These are phyloP conservation scores for Phrynocephalus vlangalii DNA, from an alignment of 2,797 vertebrate species.

Conservation along the genomic window DNA sequence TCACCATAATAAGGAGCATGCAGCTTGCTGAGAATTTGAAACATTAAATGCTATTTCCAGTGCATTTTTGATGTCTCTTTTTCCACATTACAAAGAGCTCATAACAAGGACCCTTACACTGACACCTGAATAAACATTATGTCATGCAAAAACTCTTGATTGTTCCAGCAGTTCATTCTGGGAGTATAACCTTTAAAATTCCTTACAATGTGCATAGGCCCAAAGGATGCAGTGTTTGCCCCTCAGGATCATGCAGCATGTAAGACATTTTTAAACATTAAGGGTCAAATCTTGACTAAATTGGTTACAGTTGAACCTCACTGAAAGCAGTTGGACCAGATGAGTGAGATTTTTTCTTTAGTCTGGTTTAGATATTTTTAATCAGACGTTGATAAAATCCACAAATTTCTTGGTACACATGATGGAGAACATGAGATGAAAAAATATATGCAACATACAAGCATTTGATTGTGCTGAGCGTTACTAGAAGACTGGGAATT, in stretches of 20 bases:
- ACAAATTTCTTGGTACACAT: not conserved
- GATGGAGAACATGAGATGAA: not conserved
- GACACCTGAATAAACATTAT: slow-evolving; percentile 6
- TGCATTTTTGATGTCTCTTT: not conserved
- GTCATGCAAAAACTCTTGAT: not conserved
- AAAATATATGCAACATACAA: not conserved
- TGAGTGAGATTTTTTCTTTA: too few species aligned
- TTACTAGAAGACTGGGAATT: too few species aligned
- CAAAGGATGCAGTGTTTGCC: not conserved
- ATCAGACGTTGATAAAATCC: not conserved
- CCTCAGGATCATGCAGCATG: not conserved
- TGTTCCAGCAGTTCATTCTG: not conserved
- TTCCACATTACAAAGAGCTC: not conserved
- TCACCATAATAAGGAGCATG: slow-evolving; percentile 24
- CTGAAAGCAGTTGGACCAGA: not conserved
- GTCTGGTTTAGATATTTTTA: not conserved
- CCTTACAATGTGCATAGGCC: not conserved
- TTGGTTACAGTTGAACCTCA: not conserved
- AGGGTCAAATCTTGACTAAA: not conserved
- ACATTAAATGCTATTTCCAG: slow-evolving; percentile 21
- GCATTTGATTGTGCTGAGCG: not conserved
- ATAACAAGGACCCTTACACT: not conserved
- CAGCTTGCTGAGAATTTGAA: slow-evolving; percentile 43
- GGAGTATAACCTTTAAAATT: not conserved
- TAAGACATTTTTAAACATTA: not conserved